Evolutionary conservation across 1,140 invertebrate genomes (phyloP), one percentile per base, ranked within the genome.

Genomic region (Drosophila kepulauana): DNA sequence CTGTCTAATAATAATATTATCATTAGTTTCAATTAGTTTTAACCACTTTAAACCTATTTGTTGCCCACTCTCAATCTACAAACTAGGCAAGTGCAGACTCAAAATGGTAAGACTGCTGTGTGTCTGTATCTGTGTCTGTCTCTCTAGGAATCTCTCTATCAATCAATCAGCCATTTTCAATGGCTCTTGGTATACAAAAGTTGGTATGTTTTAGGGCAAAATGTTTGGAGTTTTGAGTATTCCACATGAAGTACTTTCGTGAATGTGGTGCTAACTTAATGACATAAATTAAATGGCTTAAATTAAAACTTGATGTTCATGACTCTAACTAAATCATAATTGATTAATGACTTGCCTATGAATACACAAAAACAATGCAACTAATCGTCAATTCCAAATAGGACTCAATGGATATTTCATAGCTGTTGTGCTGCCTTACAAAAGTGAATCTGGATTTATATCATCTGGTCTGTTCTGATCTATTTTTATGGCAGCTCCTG

Each of bases 281-380:
- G 30, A 63, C 30, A 65, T 49, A 65, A 65, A 41, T 65, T 56
- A 46, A 51, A 28, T 70, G 62, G 58, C 49, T 6, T 61, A 38
- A 38, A 63, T 62, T 61, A 61, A 54, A 35, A 15, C 13, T 54
- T 35, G 51, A 54, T 54, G 30, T 11, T 15, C 13, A 54, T 54
- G 51, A 54, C 51, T 48, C 72, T 84, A 81, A 67, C 49, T 82
- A 78, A 70, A 74, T 45, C 3, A 64, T 76, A 72, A 54, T 56
- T 49, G 80, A 49, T 80, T 45, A 70, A 75, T 87, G 85, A 88
- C 84, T 87, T 88, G 76, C 57, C 65, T 77, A 74, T 79, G 84
- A 75, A 67, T 82, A 69, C 10, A 76, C 49, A 68, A 57, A 78
- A 63, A 54, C 41, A 71, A 57, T 59, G 61, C 51, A 62, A 62